Evolutionary conservation across 2,113 vertebrate species (phyloP), one percentile per base, ranked within the genome.

Genomic region (Coptodon rendalli): DNA sequence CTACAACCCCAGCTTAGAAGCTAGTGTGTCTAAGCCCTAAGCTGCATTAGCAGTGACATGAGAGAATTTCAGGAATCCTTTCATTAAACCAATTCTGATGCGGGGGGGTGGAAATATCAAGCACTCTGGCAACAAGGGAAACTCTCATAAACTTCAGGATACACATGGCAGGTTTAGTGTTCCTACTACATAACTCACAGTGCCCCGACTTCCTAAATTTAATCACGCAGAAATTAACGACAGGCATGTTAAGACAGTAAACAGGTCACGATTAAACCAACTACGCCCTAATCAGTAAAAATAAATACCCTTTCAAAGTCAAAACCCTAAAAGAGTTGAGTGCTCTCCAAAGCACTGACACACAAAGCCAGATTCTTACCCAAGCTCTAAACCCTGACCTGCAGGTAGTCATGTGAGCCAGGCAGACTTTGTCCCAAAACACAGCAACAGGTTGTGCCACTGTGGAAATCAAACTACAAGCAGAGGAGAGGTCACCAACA

Each of bases 401-500:
- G 80, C 84, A 78, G 52, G 86, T 9, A 38, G 83, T 93, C 94
- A 89, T 89, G 92, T 86, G 91, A 92, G 48, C 73, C 36, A 12
- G 40, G 34, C 57, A 89, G 86, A 92, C 93, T 92, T 91, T 91
- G 86, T 84, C 83, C 89, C 86, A 92, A 86, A 91, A 92, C 91
- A 92, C 63, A 66, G 87, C 88, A 89, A 66, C 90, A 87, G 84
- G 76, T 89, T 85, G 83, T 78, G 66, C 79, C 53, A 29, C 80
- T 31, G 61, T 59, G 80, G 52, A 82, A 86, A 82, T 78, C 10
- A 40, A 87, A 79, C 13, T 16, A 82, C 76, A 84, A 50, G 22
- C 54, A 80, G 10, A 45, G 22, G 10, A 82, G 7, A 45, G 12
- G 12, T 83, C 22, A 84, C 16, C 14, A 10, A 16, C 57, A 31